phyloP scores from a whole-genome alignment of 2,797 vertebrate species.

The Sternotherus odoratus region DNA sequence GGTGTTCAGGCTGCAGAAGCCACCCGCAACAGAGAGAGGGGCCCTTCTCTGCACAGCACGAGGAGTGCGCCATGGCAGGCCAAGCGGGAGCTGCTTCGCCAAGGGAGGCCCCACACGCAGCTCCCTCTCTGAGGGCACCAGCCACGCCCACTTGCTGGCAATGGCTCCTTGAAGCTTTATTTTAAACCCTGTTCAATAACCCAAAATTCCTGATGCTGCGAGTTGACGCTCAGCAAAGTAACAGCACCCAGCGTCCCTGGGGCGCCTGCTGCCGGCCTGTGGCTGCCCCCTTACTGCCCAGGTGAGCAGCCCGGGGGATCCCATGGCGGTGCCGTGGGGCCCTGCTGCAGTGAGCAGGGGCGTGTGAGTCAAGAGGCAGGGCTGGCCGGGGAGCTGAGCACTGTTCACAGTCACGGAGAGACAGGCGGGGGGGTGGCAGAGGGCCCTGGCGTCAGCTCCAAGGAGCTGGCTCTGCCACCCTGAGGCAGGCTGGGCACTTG shows the following conservation, averaged over 20 bases:
- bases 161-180: neutral
- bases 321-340: neutral
- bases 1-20: neutral
- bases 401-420: neutral
- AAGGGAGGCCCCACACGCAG: rapidly evolving
- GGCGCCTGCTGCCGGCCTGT: neutral
- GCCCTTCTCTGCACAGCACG: neutral
- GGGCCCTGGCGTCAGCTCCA: neutral
- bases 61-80: neutral
- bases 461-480: neutral
- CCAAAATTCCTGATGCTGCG: neutral
- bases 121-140: neutral
- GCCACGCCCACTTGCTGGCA: neutral
- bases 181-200: neutral
- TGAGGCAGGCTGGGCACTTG: neutral
- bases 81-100: neutral
- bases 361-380: neutral
- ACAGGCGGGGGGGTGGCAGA: neutral
- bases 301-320: neutral
- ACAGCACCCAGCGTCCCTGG: neutral
- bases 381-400: neutral
- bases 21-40: neutral
- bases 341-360: rapidly evolving
- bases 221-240: neutral
- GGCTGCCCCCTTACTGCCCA: neutral